These are phyloP conservation scores for Nibea albiflora DNA, from an alignment of 2,113 vertebrate genomes.

Conservation along the genomic window DNA sequence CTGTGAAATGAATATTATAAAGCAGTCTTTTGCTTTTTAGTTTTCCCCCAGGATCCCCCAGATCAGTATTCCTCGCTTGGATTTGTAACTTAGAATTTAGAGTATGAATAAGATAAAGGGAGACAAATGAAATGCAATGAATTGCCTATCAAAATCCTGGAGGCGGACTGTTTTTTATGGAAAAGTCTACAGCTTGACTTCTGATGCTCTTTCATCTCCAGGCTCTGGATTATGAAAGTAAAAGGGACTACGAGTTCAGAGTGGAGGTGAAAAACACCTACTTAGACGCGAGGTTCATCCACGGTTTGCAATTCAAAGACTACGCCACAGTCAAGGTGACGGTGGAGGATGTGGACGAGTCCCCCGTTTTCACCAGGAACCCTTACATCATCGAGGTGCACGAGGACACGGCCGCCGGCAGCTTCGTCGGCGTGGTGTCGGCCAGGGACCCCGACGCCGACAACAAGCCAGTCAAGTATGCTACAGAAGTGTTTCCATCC, in stretches of 20 bases:
- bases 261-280: conserved; percentile 94
- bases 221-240: conserved; percentile 96
- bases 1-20: conserved; percentile 68
- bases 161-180: conserved; percentile 37
- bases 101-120: conserved; percentile 64
- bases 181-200: conserved; percentile 56
- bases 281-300: conserved; percentile 90
- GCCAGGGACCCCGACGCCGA: conserved; percentile 92
- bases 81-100: conserved; percentile 66
- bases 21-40: conserved; percentile 50
- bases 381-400: conserved; percentile 95
- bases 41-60: conserved; percentile 37
- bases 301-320: conserved; percentile 94
- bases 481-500: conserved; percentile 2
- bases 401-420: conserved; percentile 93
- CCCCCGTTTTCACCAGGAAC: conserved; percentile 90
- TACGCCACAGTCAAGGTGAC: conserved; percentile 90
- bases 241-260: conserved; percentile 89
- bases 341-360: conserved; percentile 92
- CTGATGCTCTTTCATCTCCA: conserved; percentile 73
- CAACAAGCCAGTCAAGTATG: conserved; percentile 92
- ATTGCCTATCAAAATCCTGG: conserved; percentile 58
- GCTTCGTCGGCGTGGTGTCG: conserved; percentile 90
- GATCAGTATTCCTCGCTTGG: conserved; percentile 64
- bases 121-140: conserved; percentile 65